phyloP scores from a whole-genome alignment of 64 coral and sea anemone genomes.

The Platygyra sinensis region DNA sequence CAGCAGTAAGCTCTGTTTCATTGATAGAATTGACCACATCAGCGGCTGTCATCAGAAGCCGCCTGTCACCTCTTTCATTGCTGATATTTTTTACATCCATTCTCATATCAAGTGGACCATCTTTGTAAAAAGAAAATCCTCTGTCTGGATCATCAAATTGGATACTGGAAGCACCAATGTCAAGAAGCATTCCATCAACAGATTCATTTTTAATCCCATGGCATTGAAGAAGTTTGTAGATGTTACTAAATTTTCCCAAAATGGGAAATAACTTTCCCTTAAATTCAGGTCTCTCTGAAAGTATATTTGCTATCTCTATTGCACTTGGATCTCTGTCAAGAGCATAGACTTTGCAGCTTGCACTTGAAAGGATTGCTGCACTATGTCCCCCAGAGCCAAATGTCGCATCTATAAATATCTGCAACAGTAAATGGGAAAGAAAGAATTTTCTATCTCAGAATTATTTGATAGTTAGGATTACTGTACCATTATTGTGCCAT shows the following conservation, averaged over 20 bases:
- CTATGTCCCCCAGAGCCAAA: slow-evolving; percentile 89
- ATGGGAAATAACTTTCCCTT: slow-evolving; percentile 67
- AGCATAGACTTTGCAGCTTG: slow-evolving; percentile 84
- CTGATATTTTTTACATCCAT: slow-evolving; percentile 60
- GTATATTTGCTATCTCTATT: slow-evolving; percentile 80
- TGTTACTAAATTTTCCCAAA: slow-evolving; percentile 83
- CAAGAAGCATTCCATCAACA: slow-evolving; percentile 83
- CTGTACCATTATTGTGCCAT: too few relatives aligned
- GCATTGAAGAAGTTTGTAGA: slow-evolving; percentile 60
- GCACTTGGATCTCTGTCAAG: slow-evolving; percentile 80
- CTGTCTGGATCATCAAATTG: slow-evolving; percentile 87
- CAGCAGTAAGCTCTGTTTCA: slow-evolving; percentile 72
- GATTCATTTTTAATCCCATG: slow-evolving; percentile 70
- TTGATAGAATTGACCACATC: slow-evolving; percentile 94
- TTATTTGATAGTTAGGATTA: too few relatives aligned
- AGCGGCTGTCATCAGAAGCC: slow-evolving; percentile 75
- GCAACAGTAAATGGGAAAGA: background rate
- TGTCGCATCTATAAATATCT: slow-evolving; percentile 94
- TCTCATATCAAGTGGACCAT: slow-evolving; percentile 91
- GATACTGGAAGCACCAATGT: slow-evolving; percentile 81
- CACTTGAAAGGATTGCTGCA: slow-evolving; percentile 75
- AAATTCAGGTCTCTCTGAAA: slow-evolving; percentile 78
- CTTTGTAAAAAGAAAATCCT: slow-evolving; percentile 85
- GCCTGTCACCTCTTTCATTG: slow-evolving; percentile 8
- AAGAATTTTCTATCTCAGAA: background rate